phyloP scores from a whole-genome alignment of 64 coral and sea anemone species.

The Stylophora pistillata region DNA sequence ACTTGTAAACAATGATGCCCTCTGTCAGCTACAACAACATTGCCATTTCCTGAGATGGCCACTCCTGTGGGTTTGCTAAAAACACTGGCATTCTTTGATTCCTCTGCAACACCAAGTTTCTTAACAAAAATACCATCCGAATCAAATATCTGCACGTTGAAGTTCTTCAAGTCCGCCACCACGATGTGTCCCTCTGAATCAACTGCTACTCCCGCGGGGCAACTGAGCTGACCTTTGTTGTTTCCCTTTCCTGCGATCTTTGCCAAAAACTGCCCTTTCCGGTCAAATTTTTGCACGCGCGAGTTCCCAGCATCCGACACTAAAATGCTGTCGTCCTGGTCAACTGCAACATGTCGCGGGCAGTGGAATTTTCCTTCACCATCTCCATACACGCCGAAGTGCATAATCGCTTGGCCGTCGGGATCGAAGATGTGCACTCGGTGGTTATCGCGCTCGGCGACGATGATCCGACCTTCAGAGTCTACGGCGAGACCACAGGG shows the following conservation, averaged over 20 bases:
- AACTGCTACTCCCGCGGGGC: conserved; percentile 71
- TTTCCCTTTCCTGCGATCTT: conserved; percentile 86
- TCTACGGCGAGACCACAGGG: conserved; percentile 76
- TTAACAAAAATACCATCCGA: conserved; percentile 69
- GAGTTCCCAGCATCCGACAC: conserved; percentile 87
- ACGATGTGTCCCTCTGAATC: conserved; percentile 83
- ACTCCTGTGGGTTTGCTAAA: conserved; percentile 82
- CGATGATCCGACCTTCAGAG: conserved; percentile 67
- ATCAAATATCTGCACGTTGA: conserved; percentile 76
- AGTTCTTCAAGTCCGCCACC: conserved; percentile 87
- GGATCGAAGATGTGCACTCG: conserved; percentile 84
- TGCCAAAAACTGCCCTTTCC: conserved; percentile 62
- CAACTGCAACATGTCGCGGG: conserved; percentile 74
- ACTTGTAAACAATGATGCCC: conserved; percentile 73
- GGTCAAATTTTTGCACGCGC: conserved; percentile 72
- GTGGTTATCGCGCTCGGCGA: conserved; percentile 91
- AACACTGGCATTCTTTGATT: conserved; percentile 41
- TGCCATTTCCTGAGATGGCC: conserved; percentile 74
- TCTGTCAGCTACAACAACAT: conserved; percentile 85
- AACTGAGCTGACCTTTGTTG: conserved; percentile 75
- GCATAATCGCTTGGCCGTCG: conserved; percentile 74
- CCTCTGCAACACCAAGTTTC: conserved; percentile 67
- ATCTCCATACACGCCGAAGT: conserved; percentile 79
- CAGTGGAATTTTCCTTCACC: conserved; percentile 86
- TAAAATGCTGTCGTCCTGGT: conserved; percentile 65